A percentile compares a stretch with the other conserved stretches of the same genome.
Conservation (phyloP, 1,140 invertebrate species). For the Drosophila ercepeae region DNA sequence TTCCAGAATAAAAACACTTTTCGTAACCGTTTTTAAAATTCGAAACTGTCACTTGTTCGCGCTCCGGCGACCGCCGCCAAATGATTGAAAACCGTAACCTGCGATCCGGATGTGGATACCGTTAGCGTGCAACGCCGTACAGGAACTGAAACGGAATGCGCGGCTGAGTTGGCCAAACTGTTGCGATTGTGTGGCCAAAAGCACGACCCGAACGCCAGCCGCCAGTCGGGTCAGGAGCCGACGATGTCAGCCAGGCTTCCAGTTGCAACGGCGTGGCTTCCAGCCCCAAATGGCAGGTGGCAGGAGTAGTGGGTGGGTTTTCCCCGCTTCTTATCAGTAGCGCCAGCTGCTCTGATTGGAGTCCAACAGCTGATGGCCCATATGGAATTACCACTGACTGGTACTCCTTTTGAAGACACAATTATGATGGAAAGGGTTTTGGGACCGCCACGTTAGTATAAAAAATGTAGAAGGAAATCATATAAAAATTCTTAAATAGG, state of each 20-base stretch:
- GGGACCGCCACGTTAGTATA: too few relatives aligned
- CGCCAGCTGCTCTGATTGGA: conserved; percentile 49
- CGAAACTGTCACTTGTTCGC: conserved; percentile 66
- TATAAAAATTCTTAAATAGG: too few relatives aligned
- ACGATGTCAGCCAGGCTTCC: conserved; percentile 40
- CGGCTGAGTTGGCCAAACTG: conserved; percentile 54
- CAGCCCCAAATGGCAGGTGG: conserved; percentile 29
- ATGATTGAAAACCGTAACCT: conserved; percentile 1
- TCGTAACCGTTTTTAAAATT: conserved; percentile 6
- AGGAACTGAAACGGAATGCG: conserved; percentile 68
- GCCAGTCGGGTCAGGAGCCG: conserved; percentile 13
- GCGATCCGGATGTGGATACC: conserved; percentile 28
- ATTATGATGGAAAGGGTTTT: too few relatives aligned
- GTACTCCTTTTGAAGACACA: neutral
- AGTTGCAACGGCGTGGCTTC: conserved; percentile 60
- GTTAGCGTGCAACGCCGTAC: conserved; percentile 65
- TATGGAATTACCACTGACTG: neutral
- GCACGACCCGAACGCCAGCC: conserved; percentile 23
- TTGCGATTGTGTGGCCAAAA: conserved; percentile 47
- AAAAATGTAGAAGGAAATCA: too few relatives aligned
- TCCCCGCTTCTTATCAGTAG: conserved; percentile 20
- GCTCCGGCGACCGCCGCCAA: conserved; percentile 15
- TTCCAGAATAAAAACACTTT: neutral
- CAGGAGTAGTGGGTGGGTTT: neutral
- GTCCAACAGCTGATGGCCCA: conserved; percentile 53